Base-by-base conservation (phyloP, 1,140 invertebrate species). In the Tigriopus japonicus region DNA sequence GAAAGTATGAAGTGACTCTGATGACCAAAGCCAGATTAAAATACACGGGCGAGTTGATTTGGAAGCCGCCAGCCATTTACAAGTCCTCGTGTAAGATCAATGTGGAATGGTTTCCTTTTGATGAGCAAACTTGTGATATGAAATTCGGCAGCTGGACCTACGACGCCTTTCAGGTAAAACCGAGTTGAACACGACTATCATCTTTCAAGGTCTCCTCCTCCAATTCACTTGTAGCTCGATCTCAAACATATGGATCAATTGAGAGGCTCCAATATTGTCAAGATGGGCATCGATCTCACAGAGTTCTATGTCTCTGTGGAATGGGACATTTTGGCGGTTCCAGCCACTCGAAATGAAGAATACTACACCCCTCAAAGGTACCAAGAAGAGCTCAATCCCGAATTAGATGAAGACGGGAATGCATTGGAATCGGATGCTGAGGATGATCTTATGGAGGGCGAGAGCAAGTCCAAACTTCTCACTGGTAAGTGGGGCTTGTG, bases 1-100 rank as follows among this genome's bases (percentile, higher is more conserved):
- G 93, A 15, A 96, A 96, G 71, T 97, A 95, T 72, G 92, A 97
- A 74, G 91, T 95, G 42, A 93, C 89, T 1, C 74, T 95, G 13
- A 95, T 95, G 88, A 96, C 91, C 1, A 96, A 96, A 51, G 59
- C 59, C 14, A 17, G 43, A 3, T 73, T 93, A 0, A 85, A 86
- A 65, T 86, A 85, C 66, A 88, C 82, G 0, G 90, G 92, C 0
- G 86, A 90, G 71, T 87, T 95, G 13, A 80, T 83, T 52, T 98
- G 93, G 94, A 92, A 93, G 70, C 95, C 95, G 0, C 95, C 95
- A 0, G 94, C 93, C 0, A 97, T 98, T 73, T 98, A 97, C 74
- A 98, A 97, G 72, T 94, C 89, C 23, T 96, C 89, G 0, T 98
- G 94, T 68, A 85, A 91, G 71, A 93, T 93, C 64, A 74, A 80